Percentiles rank a stretch among this genome's conserved stretches.
Conservation (phyloP, 2,888 invertebrate genomes). For the Platycheirus albimanus region DNA sequence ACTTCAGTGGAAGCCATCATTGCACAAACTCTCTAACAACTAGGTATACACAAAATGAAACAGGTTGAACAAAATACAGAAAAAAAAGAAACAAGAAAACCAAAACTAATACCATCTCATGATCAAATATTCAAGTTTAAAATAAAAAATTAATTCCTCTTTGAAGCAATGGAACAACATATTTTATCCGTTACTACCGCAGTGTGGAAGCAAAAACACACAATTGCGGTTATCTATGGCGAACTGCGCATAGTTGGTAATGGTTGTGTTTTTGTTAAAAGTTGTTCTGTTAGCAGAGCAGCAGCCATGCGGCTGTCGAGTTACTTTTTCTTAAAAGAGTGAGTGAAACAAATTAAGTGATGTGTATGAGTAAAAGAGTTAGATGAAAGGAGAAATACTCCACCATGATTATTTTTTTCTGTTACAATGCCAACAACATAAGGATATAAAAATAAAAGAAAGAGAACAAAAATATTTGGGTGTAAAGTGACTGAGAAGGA, state of each 20-base stretch:
- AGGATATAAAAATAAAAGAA: conserved; percentile 41
- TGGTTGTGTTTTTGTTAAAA: conserved; percentile 41
- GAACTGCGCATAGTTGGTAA: conserved; percentile 70
- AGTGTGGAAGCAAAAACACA: conserved; percentile 65
- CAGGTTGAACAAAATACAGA: conserved; percentile 51
- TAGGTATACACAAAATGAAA: conserved; percentile 42
- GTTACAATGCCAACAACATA: conserved; percentile 56
- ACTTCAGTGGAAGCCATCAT: conserved; percentile 59
- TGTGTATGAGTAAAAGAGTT: conserved; percentile 3
- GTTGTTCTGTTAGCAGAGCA: conserved; percentile 26
- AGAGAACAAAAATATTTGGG: conserved; percentile 16
- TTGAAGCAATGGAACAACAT: conserved; percentile 22
- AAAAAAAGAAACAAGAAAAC: conserved; percentile 10
- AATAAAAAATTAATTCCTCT: conserved; percentile 30
- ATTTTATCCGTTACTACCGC: conserved; percentile 47
- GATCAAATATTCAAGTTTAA: conserved; percentile 6
- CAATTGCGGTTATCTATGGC: conserved; percentile 66
- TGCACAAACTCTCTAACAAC: conserved; percentile 50
- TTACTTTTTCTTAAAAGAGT: conserved; percentile 27
- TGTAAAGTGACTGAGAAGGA: conserved; percentile 36
- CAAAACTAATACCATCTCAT: conserved; percentile 10
- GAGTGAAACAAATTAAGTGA: conserved; percentile 23
- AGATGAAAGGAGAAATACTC: conserved; percentile 34
- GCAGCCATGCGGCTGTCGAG: conserved; percentile 62
- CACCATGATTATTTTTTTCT: conserved; percentile 54